Evolutionary conservation across 2,797 vertebrate genomes (phyloP).

Genomic region (Bradypodion pumilum): DNA sequence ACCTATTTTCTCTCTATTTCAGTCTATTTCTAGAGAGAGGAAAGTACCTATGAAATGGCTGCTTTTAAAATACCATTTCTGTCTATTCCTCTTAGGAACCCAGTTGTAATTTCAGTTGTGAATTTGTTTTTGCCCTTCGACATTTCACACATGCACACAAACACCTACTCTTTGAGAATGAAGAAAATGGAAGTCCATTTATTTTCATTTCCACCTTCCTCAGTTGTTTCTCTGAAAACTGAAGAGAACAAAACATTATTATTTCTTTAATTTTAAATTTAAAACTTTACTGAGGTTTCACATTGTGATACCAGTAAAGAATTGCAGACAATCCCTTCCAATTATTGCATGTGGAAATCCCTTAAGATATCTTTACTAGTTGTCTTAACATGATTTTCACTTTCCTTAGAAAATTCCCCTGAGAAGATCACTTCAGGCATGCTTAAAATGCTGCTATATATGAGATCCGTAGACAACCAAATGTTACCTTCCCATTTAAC

Average conservation of each 20-base stretch:
- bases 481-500: not conserved
- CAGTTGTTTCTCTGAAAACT: not conserved
- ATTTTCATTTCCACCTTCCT: not conserved
- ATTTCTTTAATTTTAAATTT: not conserved
- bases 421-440: not conserved
- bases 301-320: not conserved
- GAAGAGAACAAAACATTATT: not conserved
- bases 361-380: not conserved
- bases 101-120: conserved; percentile 6
- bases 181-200: not conserved
- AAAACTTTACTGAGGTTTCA: conserved; percentile 1
- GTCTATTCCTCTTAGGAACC: conserved; percentile 12
- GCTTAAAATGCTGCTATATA: not conserved
- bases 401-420: not conserved
- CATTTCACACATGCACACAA: not conserved
- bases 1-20: not conserved
- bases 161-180: not conserved
- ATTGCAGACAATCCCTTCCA: not conserved
- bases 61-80: conserved; percentile 17
- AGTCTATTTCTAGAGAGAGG: not conserved
- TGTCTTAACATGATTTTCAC: not conserved
- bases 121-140: not conserved
- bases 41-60: conserved; percentile 4
- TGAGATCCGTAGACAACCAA: not conserved
- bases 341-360: not conserved